These are phyloP conservation scores for Ephydatia muelleri DNA, from an alignment of 37 sponge, comb jelly and placozoan species.

Conservation along the genomic window DNA sequence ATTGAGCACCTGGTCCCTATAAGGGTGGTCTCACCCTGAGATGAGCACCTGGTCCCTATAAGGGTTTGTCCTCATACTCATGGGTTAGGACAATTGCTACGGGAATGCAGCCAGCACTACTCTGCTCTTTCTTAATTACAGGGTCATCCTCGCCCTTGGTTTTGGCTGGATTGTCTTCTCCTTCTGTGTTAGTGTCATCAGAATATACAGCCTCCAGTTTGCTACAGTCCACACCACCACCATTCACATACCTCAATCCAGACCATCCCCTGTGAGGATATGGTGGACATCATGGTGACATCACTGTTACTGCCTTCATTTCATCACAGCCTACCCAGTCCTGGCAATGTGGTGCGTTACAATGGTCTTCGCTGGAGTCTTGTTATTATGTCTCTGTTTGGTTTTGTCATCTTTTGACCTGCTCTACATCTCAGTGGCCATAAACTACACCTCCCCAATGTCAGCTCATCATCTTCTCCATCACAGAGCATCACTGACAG, in stretches of 20 bases:
- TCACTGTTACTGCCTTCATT: neutral
- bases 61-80: no score
- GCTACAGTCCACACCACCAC: slow-evolving; percentile 5
- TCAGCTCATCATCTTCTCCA: slow-evolving; percentile 63
- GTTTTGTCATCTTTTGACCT: slow-evolving; percentile 76
- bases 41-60: no score
- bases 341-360: neutral
- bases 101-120: no score
- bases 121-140: no score
- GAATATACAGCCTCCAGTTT: slow-evolving; percentile 57
- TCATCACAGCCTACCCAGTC: neutral
- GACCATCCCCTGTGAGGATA: neutral
- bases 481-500: slow-evolving; percentile 55
- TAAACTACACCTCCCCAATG: slow-evolving; percentile 66
- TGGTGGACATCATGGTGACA: neutral
- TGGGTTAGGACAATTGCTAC: no score
- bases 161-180: slow-evolving; percentile 61
- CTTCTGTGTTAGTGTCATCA: slow-evolving; percentile 21
- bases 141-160: slow-evolving; percentile 40
- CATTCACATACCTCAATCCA: slow-evolving; percentile 17
- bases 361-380: slow-evolving; percentile 25
- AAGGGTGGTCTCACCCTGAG: no score
- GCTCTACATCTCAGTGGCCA: slow-evolving; percentile 69
- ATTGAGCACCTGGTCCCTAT: no score
- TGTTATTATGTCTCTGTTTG: slow-evolving; percentile 41